phyloP scores from a whole-genome alignment of 1,140 invertebrate genomes.

The Leptestheria dahalacensis region DNA sequence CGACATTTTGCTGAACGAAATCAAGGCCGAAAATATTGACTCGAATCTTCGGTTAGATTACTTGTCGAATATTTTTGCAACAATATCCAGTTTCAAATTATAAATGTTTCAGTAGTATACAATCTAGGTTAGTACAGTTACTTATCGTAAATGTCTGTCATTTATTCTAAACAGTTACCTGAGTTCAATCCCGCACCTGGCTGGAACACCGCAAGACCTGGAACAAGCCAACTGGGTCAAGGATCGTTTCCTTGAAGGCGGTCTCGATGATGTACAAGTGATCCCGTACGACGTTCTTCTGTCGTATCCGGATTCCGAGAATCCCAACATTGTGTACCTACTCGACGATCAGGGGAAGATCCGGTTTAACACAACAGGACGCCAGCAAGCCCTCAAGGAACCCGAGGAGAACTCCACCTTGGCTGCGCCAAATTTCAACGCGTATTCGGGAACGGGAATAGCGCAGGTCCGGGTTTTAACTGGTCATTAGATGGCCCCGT shows the following conservation, averaged over 20 bases:
- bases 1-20: neutral
- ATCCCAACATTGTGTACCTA: slow-evolving; percentile 12
- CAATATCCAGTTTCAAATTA: too few relatives aligned
- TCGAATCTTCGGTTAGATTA: neutral
- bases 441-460: slow-evolving; percentile 18
- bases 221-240: slow-evolving; percentile 12
- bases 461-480: too few relatives aligned
- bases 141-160: too few relatives aligned
- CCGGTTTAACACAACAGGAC: neutral
- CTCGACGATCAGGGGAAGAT: slow-evolving; percentile 4
- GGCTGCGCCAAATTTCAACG: slow-evolving; percentile 14
- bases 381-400: neutral
- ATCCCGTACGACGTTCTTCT: slow-evolving; percentile 13
- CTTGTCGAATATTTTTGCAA: too few relatives aligned
- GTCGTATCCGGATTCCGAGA: slow-evolving; percentile 5
- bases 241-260: slow-evolving; percentile 11
- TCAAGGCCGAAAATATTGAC: neutral
- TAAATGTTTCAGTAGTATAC: too few relatives aligned
- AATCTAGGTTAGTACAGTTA: too few relatives aligned
- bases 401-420: neutral
- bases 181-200: slow-evolving; percentile 9
- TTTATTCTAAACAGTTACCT: neutral
- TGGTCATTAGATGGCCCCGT: too few relatives aligned
- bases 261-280: slow-evolving; percentile 13
- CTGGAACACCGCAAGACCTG: slow-evolving; percentile 12